A percentile compares a stretch with the other conserved stretches of the same genome.
phyloP scores from a whole-genome alignment of 2,797 vertebrate genomes.

The Coregonus sp. region DNA sequence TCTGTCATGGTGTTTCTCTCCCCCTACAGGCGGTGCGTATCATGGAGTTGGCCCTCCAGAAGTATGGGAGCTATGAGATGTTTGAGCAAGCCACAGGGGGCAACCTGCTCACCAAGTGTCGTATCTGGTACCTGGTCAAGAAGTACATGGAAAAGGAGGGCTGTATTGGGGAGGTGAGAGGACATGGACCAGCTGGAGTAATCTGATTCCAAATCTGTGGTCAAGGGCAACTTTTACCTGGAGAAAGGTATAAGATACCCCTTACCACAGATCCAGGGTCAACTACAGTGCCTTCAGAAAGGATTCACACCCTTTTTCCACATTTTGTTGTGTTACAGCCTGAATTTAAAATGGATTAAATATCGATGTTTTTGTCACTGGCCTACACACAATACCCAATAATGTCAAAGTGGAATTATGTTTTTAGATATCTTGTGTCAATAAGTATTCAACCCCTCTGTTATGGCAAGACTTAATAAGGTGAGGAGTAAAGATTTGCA shows the following conservation, averaged over 20 bases:
- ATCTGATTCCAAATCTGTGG: not conserved
- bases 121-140: slow-evolving; percentile 85
- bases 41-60: slow-evolving; percentile 86
- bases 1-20: not conserved
- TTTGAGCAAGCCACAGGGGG: slow-evolving; percentile 92
- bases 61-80: slow-evolving; percentile 90
- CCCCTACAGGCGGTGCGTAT: slow-evolving; percentile 84
- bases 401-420: too few relatives aligned
- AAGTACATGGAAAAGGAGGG: slow-evolving; percentile 96
- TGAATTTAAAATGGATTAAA: too few relatives aligned
- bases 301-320: too few relatives aligned
- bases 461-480: too few relatives aligned
- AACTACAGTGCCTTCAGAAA: not conserved
- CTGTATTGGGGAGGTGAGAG: slow-evolving; percentile 88
- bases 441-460: too few relatives aligned
- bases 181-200: not conserved
- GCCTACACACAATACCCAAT: too few relatives aligned
- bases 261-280: not conserved
- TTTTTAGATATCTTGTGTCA: too few relatives aligned
- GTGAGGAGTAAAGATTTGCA: too few relatives aligned
- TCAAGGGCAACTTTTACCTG: not conserved
- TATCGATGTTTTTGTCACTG: too few relatives aligned
- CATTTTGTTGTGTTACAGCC: not conserved
- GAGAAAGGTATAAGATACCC: not conserved
- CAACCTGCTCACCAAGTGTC: slow-evolving; percentile 82